Conservation (phyloP, 2,888 invertebrate genomes). For the Serrognathus titanus region DNA sequence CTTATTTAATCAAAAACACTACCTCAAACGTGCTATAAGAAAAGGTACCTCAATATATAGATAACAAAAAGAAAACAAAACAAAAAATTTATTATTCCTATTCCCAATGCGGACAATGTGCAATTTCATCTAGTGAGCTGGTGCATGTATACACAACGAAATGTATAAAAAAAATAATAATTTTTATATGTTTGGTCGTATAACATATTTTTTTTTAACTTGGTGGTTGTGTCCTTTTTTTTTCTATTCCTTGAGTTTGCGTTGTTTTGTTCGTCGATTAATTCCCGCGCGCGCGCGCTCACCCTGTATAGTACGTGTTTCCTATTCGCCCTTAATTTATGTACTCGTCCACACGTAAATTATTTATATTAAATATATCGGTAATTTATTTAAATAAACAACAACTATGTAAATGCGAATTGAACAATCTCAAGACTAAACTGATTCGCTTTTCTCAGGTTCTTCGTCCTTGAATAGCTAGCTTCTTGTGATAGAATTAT, state of each 20-base stretch:
- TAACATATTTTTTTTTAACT: slow-evolving; percentile 18
- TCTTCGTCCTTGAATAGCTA: slow-evolving; percentile 20
- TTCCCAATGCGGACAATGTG: slow-evolving; percentile 42
- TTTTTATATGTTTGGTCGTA: not conserved
- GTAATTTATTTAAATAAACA: slow-evolving; percentile 10
- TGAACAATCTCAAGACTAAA: not conserved
- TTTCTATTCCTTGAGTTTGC: slow-evolving; percentile 26
- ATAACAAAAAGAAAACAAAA: slow-evolving; percentile 24
- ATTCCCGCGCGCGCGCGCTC: not conserved
- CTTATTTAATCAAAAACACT: slow-evolving; percentile 16
- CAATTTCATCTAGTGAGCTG: slow-evolving; percentile 42
- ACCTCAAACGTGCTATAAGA: slow-evolving; percentile 44
- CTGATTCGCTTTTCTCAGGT: slow-evolving; percentile 17
- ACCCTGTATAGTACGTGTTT: slow-evolving; percentile 12
- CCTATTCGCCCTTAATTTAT: slow-evolving; percentile 14
- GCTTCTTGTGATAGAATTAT: slow-evolving; percentile 41
- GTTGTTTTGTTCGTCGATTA: slow-evolving; percentile 15
- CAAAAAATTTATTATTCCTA: slow-evolving; percentile 27
- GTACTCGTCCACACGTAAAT: slow-evolving; percentile 4
- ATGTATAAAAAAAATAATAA: not conserved
- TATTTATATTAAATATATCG: slow-evolving; percentile 17
- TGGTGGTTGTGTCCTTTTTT: slow-evolving; percentile 26
- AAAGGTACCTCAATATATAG: slow-evolving; percentile 46
- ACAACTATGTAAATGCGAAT: slow-evolving; percentile 1
- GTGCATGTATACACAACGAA: slow-evolving; percentile 25